Conservation (phyloP, 2,113 vertebrate species). For the Calyptomena viridis region DNA sequence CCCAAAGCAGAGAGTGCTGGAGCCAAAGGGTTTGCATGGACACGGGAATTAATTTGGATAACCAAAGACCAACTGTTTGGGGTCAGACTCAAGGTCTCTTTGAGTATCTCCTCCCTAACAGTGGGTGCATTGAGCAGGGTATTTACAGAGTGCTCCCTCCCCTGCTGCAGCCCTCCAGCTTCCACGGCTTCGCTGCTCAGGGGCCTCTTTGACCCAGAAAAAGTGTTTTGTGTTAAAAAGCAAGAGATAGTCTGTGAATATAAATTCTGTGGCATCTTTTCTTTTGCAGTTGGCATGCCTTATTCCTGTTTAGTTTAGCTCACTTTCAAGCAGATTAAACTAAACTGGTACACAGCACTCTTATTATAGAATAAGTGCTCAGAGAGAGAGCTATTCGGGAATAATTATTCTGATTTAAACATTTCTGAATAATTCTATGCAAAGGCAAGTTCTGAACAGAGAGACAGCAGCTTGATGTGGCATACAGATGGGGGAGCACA, state of each 20-base stretch:
- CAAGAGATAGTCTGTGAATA: slow-evolving; percentile 13
- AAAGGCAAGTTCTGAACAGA: background rate
- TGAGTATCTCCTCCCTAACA: background rate
- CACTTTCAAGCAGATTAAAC: slow-evolving; percentile 62
- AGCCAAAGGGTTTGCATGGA: background rate
- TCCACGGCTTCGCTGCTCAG: background rate
- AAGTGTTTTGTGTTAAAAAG: slow-evolving; percentile 24
- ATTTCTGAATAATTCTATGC: slow-evolving; percentile 47
- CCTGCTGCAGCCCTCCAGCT: background rate
- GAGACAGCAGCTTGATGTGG: background rate
- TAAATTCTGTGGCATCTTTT: slow-evolving; percentile 24
- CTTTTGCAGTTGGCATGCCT: slow-evolving; percentile 16
- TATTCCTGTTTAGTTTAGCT: slow-evolving; percentile 52
- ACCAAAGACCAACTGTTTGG: background rate
- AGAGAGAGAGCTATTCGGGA: slow-evolving; percentile 49
- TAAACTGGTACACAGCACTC: slow-evolving; percentile 55
- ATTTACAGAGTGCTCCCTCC: background rate
- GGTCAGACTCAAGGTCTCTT: background rate
- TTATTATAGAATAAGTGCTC: slow-evolving; percentile 56
- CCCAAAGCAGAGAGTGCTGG: background rate
- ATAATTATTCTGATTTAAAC: slow-evolving; percentile 65
- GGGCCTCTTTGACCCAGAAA: slow-evolving; percentile 28
- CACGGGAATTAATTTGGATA: background rate
- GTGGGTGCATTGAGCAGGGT: background rate
- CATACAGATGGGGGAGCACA: slow-evolving; percentile 10